Base-by-base conservation (phyloP, 2,797 vertebrate species). In the Linurgus olivaceus region DNA sequence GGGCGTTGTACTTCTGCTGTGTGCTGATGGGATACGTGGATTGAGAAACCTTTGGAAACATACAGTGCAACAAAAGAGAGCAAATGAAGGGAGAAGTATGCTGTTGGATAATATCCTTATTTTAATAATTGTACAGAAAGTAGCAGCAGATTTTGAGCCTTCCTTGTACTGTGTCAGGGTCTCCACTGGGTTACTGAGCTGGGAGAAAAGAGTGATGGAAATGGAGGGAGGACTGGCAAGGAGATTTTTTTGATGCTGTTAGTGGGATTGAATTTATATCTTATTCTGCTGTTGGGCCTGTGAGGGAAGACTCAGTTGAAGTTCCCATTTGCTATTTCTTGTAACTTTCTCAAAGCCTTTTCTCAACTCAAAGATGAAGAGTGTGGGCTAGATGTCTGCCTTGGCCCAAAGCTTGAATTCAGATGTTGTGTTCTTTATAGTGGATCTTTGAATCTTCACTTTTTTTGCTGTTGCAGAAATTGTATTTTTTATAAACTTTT, bases 261-360 rank as follows among this genome's bases (percentile, higher is more conserved):
- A 31, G 38, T 45, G 18, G 17, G 20, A n/a, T 75, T 48, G 8
- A 55, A 67, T 35, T 44, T 63, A 2, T 10, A 2, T 23, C 7
- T 67, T 45, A 61, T 13, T 82, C 8, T 9, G 4, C 33, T 71
- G 2, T 63, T 84, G 37, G 40, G 8, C 5, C 76, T 61, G 45
- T 0, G 0, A 55, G 38, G 48, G 24, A 28, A n/a, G 68, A 20
- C 18, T 35, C 2, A 0, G 1, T 12, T 77, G n/a, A 80, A 58
- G 16, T 14, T 93, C 29, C 35, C 5, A 2, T 66, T 78, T 94
- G 26, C 40, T 70, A 20, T 73, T 86, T 20, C 28, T 75, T 74
- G 24, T 29, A 84, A 61, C 31, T 67, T 79, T 70, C 26, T 85
- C 37, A 20, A 13, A 71, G 10, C 29, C 9, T 87, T 58, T 70